Percentiles rank a stretch among this genome's conserved stretches.
Evolutionary conservation across 2,113 vertebrate species (phyloP).

Genomic region (Eclectus roratus): DNA sequence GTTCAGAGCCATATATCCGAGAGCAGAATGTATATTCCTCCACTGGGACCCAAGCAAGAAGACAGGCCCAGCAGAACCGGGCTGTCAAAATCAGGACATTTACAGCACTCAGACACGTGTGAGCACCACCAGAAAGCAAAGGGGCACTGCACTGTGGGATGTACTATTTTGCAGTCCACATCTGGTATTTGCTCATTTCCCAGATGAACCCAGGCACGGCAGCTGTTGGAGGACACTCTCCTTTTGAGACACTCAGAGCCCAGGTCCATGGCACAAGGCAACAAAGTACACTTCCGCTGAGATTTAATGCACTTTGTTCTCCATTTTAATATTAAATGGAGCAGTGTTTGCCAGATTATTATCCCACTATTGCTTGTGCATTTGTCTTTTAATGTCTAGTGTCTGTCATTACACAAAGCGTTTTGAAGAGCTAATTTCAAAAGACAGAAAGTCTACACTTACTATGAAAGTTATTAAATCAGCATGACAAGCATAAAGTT

Average conservation of each 20-base stretch:
- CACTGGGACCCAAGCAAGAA: neutral
- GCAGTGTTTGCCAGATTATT: conserved; percentile 65
- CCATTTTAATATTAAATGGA: conserved; percentile 43
- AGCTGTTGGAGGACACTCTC: neutral
- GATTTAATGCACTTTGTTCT: conserved; percentile 42
- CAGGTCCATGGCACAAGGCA: neutral
- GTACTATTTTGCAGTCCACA: neutral
- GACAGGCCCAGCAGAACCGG: neutral
- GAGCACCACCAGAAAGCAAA: neutral
- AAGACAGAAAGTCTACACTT: conserved; percentile 70
- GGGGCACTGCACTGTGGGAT: neutral
- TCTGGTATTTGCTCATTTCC: neutral
- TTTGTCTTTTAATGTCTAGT: conserved; percentile 70
- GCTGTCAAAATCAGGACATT: neutral
- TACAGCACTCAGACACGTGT: neutral
- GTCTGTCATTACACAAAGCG: conserved; percentile 72
- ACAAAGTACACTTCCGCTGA: neutral
- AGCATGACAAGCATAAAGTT: conserved; percentile 70
- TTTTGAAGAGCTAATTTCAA: conserved; percentile 74
- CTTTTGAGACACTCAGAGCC: neutral
- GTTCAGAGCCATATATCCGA: rapidly evolving
- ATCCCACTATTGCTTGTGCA: conserved; percentile 52
- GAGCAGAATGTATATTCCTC: rapidly evolving
- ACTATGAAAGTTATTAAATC: conserved; percentile 72
- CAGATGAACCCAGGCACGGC: neutral